phyloP scores from a whole-genome alignment of 2,113 vertebrate genomes.

The Nycticebus coucang region DNA sequence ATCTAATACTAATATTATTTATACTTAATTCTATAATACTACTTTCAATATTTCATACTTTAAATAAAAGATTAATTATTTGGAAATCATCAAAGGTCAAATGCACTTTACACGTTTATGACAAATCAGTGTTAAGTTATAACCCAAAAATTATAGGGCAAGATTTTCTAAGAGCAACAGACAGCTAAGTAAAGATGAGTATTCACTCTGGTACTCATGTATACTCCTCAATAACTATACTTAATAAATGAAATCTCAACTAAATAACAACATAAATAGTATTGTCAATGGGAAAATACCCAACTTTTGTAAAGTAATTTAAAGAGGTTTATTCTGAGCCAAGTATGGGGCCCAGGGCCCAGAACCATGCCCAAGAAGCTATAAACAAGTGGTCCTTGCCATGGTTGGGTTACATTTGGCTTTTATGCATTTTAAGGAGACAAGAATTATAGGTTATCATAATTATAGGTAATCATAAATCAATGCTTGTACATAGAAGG shows the following conservation, averaged over 20 bases:
- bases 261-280: neutral
- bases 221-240: neutral
- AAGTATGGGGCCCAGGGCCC: no score
- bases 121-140: neutral
- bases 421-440: no score
- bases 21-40: neutral
- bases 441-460: no score
- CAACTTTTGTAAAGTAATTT: no score
- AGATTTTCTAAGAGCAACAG: neutral
- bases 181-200: neutral
- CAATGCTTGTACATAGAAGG: no score
- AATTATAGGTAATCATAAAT: no score
- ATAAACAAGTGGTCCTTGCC: no score
- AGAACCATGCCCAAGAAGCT: no score
- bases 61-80: conserved; percentile 15
- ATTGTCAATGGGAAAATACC: no score
- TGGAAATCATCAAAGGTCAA: neutral
- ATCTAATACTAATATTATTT: neutral
- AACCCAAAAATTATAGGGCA: neutral
- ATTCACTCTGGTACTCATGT: neutral
- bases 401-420: no score
- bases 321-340: no score
- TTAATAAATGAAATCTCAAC: neutral
- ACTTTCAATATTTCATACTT: neutral
- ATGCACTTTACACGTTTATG: conserved; percentile 23